Evolutionary conservation across 2,888 invertebrate genomes (phyloP).

Genomic region (Oxycera nigricornis): DNA sequence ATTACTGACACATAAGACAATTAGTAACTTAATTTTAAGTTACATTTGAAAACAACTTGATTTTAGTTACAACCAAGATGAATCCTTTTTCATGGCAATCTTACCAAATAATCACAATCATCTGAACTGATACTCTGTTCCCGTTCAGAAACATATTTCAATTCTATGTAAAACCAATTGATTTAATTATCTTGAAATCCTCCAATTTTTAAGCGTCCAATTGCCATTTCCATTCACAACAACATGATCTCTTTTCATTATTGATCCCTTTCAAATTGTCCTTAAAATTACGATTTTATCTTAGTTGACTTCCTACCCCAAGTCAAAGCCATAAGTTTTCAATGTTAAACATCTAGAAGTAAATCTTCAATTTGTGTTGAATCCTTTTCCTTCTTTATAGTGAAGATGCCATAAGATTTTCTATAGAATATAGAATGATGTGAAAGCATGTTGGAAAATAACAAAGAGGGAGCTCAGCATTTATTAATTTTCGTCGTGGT

Average conservation of each 20-base stretch:
- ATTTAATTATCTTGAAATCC: constrained; percentile 26
- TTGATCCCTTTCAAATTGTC: neutral
- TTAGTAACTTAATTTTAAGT: no score
- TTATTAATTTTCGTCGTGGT: neutral
- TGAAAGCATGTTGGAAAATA: no score
- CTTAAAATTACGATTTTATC: neutral
- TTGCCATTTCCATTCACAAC: constrained; percentile 19
- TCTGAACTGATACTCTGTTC: no score
- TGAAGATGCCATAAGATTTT: no score
- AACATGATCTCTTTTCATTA: constrained; percentile 3
- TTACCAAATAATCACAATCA: no score
- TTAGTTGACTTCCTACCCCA: neutral
- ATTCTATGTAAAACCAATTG: constrained; percentile 3
- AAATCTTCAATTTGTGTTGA: neutral
- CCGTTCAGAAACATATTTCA: neutral
- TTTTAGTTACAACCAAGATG: no score
- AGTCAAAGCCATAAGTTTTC: neutral
- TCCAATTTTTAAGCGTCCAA: constrained; percentile 28
- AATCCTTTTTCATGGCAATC: no score
- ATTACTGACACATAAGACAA: no score
- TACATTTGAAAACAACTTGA: no score
- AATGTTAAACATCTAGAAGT: neutral
- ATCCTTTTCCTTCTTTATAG: neutral
- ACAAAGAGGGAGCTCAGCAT: neutral
- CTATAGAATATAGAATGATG: no score